Evolutionary conservation across 1,140 invertebrate species (phyloP).

Genomic region (Reticulitermes speratus): DNA sequence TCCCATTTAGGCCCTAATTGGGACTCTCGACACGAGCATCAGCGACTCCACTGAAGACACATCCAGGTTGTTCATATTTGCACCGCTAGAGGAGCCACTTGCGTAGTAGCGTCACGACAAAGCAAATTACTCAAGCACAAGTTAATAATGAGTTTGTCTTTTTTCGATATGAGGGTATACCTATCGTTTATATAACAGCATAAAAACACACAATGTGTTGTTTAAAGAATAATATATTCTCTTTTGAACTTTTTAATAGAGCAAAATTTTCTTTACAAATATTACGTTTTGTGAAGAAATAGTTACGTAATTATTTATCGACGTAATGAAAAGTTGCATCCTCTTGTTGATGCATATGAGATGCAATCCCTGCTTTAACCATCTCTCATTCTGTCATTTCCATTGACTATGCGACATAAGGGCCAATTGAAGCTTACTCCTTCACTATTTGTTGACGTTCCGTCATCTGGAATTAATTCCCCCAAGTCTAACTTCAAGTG

Average conservation of each 20-base stretch:
- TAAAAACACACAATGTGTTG: background rate
- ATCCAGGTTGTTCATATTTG: background rate
- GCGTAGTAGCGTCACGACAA: background rate
- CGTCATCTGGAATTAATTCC: background rate
- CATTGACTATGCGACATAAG: background rate
- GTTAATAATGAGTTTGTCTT: background rate
- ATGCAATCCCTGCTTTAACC: background rate
- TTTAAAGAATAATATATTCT: background rate
- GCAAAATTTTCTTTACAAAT: background rate
- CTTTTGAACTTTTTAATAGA: background rate
- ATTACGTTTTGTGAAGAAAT: background rate
- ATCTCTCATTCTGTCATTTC: background rate
- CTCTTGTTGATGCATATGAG: too few species aligned
- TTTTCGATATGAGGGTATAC: background rate
- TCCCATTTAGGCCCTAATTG: conserved; percentile 15
- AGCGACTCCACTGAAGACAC: background rate
- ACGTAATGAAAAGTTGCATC: too few species aligned
- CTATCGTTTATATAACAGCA: background rate
- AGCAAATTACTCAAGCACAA: background rate
- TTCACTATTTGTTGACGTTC: background rate
- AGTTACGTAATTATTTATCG: background rate
- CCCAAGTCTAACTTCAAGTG: background rate
- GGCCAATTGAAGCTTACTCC: background rate
- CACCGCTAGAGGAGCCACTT: conserved; percentile 7
- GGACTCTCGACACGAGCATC: background rate